These are phyloP conservation scores for Latheticus oryzae DNA, from an alignment of 2,888 invertebrate species.

Conservation along the genomic window DNA sequence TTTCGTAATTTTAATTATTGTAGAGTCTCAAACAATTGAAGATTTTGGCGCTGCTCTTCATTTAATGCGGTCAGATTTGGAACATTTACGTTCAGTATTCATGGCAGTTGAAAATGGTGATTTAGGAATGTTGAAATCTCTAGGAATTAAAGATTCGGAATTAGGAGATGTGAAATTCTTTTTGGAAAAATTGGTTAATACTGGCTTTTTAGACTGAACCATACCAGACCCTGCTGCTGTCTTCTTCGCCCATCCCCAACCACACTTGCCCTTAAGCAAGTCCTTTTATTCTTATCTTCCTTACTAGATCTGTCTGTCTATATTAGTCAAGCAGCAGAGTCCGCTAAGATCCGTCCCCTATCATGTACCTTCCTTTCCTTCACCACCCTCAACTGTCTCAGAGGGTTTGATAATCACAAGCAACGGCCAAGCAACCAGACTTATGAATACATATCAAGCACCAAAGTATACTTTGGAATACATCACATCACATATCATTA, in stretches of 20 bases:
- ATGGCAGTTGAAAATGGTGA: slow-evolving; percentile 97
- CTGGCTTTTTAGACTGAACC: slow-evolving; percentile 92
- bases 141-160: slow-evolving; percentile 95
- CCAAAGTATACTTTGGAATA: slow-evolving; percentile 55
- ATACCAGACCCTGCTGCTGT: slow-evolving; percentile 69
- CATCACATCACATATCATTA: slow-evolving; percentile 57
- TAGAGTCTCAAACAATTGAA: slow-evolving; percentile 95
- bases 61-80: slow-evolving; percentile 87
- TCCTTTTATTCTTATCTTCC: slow-evolving; percentile 74
- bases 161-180: slow-evolving; percentile 96
- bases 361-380: slow-evolving; percentile 22
- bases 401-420: slow-evolving; percentile 50
- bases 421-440: slow-evolving; percentile 59
- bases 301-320: slow-evolving; percentile 52
- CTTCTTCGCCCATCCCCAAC: slow-evolving; percentile 75
- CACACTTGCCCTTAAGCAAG: slow-evolving; percentile 76
- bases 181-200: slow-evolving; percentile 94
- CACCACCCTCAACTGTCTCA: slow-evolving; percentile 56
- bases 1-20: slow-evolving; percentile 45
- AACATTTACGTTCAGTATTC: slow-evolving; percentile 93
- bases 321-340: slow-evolving; percentile 63
- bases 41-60: slow-evolving; percentile 92
- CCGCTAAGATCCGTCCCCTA: slow-evolving; percentile 59
- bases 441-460: slow-evolving; percentile 63
- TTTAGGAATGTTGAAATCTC: slow-evolving; percentile 90